Percentiles rank a stretch among this genome's conserved stretches.
These are phyloP conservation scores for Pterocles gutturalis DNA, from an alignment of 2,113 vertebrate genomes.

Conservation along the genomic window DNA sequence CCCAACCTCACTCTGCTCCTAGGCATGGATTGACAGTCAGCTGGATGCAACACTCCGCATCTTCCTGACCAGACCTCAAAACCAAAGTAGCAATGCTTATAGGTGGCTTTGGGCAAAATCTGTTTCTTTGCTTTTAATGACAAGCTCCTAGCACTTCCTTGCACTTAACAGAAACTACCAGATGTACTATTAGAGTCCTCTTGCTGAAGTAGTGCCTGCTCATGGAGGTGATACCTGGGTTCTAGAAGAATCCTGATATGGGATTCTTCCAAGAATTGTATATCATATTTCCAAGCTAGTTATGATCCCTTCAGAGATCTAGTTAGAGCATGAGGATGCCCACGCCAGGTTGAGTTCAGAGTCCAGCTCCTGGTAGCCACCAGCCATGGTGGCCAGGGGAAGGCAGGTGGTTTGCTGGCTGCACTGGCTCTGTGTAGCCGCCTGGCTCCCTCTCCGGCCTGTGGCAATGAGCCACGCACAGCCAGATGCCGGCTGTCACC, in stretches of 20 bases:
- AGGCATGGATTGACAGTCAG: neutral
- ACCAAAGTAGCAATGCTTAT: neutral
- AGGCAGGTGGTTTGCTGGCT: accelerated
- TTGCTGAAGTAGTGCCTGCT: neutral
- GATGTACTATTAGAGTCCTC: neutral
- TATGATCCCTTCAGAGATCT: neutral
- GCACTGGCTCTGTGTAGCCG: accelerated
- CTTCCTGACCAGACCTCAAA: neutral
- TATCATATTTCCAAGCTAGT: neutral
- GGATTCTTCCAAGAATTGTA: neutral
- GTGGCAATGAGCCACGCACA: neutral
- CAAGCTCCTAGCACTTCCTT: neutral
- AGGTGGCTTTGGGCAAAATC: neutral
- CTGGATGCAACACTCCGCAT: neutral
- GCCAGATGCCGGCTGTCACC: accelerated
- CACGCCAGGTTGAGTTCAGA: neutral
- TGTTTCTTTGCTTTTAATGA: neutral
- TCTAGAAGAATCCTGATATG: neutral
- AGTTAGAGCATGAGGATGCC: neutral
- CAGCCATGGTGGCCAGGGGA: neutral
- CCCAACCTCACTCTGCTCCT: neutral
- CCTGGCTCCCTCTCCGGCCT: neutral
- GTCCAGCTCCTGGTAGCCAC: neutral
- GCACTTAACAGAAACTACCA: neutral
- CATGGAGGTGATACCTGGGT: too few relatives aligned